These are phyloP conservation scores for Sphaeridia pumilis DNA, from an alignment of 2,888 invertebrate genomes.

Conservation along the genomic window DNA sequence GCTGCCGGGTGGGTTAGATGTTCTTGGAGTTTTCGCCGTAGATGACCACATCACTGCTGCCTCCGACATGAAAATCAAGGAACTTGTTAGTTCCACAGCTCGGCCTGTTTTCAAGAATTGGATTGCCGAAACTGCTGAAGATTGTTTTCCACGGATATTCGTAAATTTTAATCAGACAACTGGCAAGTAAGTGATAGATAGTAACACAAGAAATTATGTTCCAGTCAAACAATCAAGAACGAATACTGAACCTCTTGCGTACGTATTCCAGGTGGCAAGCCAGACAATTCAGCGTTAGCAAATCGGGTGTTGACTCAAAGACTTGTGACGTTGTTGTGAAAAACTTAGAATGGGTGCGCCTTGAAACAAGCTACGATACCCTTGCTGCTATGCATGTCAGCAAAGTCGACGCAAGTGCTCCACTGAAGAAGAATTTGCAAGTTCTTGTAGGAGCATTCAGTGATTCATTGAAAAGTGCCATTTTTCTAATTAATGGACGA, in stretches of 20 bases:
- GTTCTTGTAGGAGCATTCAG: conserved; percentile 28
- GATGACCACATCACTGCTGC: conserved; percentile 46
- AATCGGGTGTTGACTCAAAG: conserved; percentile 10
- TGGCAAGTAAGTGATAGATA: conserved; percentile 45
- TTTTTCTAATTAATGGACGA: conserved; percentile 63
- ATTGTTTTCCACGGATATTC: conserved; percentile 50
- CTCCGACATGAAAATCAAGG: conserved; percentile 47
- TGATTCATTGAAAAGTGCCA: conserved; percentile 39
- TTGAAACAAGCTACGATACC: conserved; percentile 33
- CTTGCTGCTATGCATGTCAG: conserved; percentile 29
- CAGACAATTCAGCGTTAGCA: too few species aligned
- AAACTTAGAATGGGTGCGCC: conserved; percentile 23
- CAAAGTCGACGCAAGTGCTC: conserved; percentile 24
- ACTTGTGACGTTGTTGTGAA: conserved; percentile 19
- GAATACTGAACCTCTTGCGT: too few species aligned
- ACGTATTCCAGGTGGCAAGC: too few species aligned
- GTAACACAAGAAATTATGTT: too few species aligned
- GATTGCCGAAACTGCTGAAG: conserved; percentile 24
- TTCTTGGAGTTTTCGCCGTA: conserved; percentile 68
- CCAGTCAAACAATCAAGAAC: too few species aligned
- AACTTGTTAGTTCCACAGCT: conserved; percentile 51
- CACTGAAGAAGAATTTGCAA: conserved; percentile 29
- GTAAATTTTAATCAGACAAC: conserved; percentile 46
- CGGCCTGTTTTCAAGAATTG: conserved; percentile 35
- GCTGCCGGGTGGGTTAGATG: conserved; percentile 79